phyloP scores from a whole-genome alignment of 2,797 vertebrate species.

The Acrossocheilus wenchowensis region DNA sequence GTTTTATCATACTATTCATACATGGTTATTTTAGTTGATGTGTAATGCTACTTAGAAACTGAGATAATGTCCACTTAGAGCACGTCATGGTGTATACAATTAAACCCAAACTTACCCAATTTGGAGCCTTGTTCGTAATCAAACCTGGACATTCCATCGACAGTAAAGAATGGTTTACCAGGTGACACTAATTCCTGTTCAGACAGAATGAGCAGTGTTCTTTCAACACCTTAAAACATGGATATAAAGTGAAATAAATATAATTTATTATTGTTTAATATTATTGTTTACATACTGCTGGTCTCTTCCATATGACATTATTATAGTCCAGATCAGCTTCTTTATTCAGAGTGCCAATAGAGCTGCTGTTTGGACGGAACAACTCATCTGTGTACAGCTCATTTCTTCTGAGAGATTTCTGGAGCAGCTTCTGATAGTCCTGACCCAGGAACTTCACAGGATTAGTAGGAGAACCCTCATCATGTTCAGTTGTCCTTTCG shows the following conservation, averaged over 20 bases:
- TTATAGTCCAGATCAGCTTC: background rate
- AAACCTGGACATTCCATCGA: conserved; percentile 66
- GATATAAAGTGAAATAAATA: background rate
- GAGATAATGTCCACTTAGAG: background rate
- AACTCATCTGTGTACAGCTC: conserved; percentile 63
- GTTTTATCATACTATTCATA: too few species aligned
- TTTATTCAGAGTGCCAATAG: conserved; percentile 64
- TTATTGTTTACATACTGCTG: background rate
- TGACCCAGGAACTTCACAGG: conserved; percentile 68
- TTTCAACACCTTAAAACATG: background rate
- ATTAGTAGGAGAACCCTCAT: conserved; percentile 60
- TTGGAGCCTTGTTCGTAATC: conserved; percentile 68
- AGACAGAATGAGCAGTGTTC: background rate
- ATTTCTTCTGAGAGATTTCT: conserved; percentile 49
- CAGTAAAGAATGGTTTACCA: conserved; percentile 42
- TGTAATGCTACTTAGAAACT: background rate
- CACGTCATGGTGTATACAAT: background rate
- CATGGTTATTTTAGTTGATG: background rate
- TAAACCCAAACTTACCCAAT: conserved; percentile 63
- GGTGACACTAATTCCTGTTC: conserved; percentile 50
- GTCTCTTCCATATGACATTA: background rate
- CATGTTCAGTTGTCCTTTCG: conserved; percentile 63
- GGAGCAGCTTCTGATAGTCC: conserved; percentile 65
- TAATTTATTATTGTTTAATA: background rate
- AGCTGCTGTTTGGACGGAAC: conserved; percentile 67